phyloP scores from a whole-genome alignment of 1,140 invertebrate genomes.

The Drosophila kohkoa region DNA sequence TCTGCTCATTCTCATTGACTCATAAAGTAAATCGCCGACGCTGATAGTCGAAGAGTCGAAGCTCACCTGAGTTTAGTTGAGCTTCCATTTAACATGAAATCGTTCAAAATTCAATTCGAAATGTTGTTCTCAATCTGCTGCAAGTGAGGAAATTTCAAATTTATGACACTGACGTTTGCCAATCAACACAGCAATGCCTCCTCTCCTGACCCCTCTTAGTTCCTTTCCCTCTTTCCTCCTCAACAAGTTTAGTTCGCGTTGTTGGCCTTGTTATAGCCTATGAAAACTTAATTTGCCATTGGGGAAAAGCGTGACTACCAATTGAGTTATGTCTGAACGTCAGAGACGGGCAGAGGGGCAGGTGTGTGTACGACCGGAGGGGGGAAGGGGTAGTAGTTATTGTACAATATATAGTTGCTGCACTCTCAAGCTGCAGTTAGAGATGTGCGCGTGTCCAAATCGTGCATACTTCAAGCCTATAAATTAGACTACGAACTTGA shows the following conservation, averaged over 20 bases:
- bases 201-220: not conserved
- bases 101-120: slow-evolving; percentile 71
- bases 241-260: not conserved
- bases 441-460: slow-evolving; percentile 26
- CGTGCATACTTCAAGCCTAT: slow-evolving; percentile 12
- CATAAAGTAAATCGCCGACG: slow-evolving; percentile 72
- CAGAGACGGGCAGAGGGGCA: not conserved
- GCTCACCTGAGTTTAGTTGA: slow-evolving; percentile 37
- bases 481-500: not conserved
- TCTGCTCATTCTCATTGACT: slow-evolving; percentile 47
- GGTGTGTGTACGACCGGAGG: not conserved
- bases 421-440: slow-evolving; percentile 2
- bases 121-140: slow-evolving; percentile 35
- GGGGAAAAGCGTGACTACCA: slow-evolving; percentile 21
- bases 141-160: slow-evolving; percentile 63
- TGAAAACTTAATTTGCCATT: slow-evolving; percentile 75
- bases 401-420: not conserved
- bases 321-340: slow-evolving; percentile 58
- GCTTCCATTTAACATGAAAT: slow-evolving; percentile 55
- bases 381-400: not conserved
- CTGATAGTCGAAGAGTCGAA: slow-evolving; percentile 42
- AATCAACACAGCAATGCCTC: slow-evolving; percentile 45
- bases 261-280: slow-evolving; percentile 46
- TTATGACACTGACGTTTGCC: slow-evolving; percentile 63
- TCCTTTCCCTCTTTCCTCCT: not conserved